Conservation (phyloP, 2,797 vertebrate genomes). For the Myiotriccus ornatus region DNA sequence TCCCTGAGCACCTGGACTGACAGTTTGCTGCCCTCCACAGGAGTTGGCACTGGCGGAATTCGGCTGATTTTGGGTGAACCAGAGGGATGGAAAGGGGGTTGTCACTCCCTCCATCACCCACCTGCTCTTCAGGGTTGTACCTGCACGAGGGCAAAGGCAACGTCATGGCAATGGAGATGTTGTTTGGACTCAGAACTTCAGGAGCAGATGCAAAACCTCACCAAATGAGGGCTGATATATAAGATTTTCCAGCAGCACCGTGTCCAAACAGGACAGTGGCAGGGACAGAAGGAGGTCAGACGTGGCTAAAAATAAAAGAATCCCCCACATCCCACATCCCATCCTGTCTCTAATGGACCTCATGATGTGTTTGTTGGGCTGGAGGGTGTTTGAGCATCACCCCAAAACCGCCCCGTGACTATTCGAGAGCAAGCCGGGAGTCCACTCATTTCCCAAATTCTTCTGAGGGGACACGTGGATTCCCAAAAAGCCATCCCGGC, state of each 20-base stretch:
- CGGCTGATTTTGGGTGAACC: neutral
- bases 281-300: neutral
- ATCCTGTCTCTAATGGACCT: neutral
- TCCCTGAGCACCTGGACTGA: rapidly evolving
- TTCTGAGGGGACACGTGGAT: neutral
- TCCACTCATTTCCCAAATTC: slow-evolving; percentile 34
- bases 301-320: neutral
- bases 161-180: rapidly evolving
- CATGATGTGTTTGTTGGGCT: neutral
- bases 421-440: neutral
- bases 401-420: neutral
- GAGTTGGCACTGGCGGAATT: neutral
- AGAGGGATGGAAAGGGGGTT: neutral
- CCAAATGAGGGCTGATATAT: rapidly evolving
- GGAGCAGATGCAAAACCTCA: neutral
- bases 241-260: neutral
- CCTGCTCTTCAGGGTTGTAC: neutral
- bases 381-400: neutral
- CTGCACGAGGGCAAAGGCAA: neutral
- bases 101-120: rapidly evolving
- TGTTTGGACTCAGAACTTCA: neutral
- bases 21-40: rapidly evolving
- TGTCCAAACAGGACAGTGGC: neutral
- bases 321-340: neutral
- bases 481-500: neutral